Evolutionary conservation across 2,797 vertebrate species (phyloP), one percentile per base, ranked within the genome.

Genomic region (Babyrousa celebensis): DNA sequence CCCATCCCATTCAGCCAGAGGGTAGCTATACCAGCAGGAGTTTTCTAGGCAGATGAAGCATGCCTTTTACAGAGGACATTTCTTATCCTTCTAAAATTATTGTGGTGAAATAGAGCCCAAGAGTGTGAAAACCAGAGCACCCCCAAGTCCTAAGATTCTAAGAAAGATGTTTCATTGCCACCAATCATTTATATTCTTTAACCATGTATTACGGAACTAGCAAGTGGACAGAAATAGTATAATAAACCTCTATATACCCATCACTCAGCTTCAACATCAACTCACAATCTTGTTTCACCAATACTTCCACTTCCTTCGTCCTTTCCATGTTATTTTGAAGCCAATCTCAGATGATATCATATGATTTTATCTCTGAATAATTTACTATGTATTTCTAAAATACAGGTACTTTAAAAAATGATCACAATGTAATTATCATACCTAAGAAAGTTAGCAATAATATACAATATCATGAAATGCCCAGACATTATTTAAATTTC

Each of bases 381-480:
- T 70, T 91, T 17, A 79, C 8, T 15, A 23, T 77, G 9, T 32
- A 77, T 65, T 95, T 87, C 62, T 77, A 60, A 96, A 95, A 85
- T 25, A 56, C 67, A 94, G 14, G 11, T 18, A 63, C 77, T 80
- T 58, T 67, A 12, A 54, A 94, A 77, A 74, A 63, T 54, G 16
- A 78, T 77, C 74, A 72, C n/a, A 67, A 32, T 70, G 65, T 32
- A 87, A 60, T 58, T 56, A 83, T 78, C 21, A 79, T 20, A 71
- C 29, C 12, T 89, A 52, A 56, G n/a, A 90, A 96, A 87, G 54
- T 91, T 54, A 94, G 62, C 36, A 95, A 10, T 79, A 77, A 72
- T 87, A 58, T 16, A 56, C 60, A 78, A 40, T 36, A 71, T 58
- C 29, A 96, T 77, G 32, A 83, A 93, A 74, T 91, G 12, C 5